Evolutionary conservation across 2,888 invertebrate species (phyloP).

Genomic region (Chrysotoxum bicinctum): DNA sequence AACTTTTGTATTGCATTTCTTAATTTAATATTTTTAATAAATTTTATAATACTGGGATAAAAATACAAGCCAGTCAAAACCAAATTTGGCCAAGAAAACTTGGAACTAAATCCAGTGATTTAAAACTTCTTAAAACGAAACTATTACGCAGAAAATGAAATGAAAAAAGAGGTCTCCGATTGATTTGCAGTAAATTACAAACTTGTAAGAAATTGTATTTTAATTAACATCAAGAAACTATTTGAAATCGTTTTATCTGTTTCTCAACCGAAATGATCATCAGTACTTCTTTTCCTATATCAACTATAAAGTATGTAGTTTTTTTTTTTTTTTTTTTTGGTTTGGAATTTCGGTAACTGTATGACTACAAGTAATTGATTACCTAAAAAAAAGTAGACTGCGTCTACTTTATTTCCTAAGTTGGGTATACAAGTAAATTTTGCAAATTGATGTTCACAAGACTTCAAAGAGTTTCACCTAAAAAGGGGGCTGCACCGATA

Average conservation of each 20-base stretch:
- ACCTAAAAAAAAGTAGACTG: background rate
- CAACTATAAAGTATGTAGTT: too few species aligned
- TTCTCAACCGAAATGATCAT: background rate
- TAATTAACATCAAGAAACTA: background rate
- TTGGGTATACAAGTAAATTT: conserved; percentile 4
- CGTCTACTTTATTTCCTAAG: background rate
- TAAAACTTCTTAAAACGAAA: too few species aligned
- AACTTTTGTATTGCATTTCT: too few species aligned
- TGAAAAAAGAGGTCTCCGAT: too few species aligned
- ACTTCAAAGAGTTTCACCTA: background rate
- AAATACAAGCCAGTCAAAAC: too few species aligned
- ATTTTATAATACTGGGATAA: too few species aligned
- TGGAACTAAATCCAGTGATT: too few species aligned
- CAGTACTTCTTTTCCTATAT: background rate
- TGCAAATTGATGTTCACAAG: conserved; percentile 5
- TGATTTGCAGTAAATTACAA: too few species aligned
- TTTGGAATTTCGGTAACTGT: background rate
- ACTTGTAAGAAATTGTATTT: background rate
- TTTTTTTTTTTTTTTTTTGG: background rate
- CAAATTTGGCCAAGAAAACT: too few species aligned
- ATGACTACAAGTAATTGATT: background rate
- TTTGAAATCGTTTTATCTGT: background rate
- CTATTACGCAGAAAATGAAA: too few species aligned
- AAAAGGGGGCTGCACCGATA: background rate
- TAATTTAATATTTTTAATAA: too few species aligned